phyloP scores from a whole-genome alignment of 2,113 vertebrate species.

The Felis chaus region DNA sequence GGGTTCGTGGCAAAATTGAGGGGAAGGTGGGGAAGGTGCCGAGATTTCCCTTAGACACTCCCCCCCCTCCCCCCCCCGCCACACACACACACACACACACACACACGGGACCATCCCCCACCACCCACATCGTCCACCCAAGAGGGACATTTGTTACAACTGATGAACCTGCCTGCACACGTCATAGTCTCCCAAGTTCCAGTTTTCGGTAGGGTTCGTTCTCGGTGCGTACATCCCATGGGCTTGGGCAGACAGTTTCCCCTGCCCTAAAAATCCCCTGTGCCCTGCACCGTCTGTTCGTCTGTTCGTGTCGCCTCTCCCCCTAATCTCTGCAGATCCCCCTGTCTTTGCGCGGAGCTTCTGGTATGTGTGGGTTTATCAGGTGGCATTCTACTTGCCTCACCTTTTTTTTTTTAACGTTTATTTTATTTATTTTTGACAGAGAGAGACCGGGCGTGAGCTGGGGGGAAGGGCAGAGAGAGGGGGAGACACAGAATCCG shows the following conservation, averaged over 20 bases:
- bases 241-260: neutral
- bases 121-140: rapidly evolving
- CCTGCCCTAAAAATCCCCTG: neutral
- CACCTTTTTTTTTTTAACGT: neutral
- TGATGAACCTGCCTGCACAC: neutral
- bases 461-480: too few relatives aligned
- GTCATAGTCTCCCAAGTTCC: rapidly evolving
- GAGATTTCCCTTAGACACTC: neutral
- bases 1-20: neutral
- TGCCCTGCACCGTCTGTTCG: rapidly evolving
- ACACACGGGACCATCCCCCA: neutral
- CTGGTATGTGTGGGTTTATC: neutral
- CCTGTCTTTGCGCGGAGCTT: neutral
- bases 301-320: neutral
- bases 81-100: too few relatives aligned
- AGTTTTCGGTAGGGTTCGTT: too few relatives aligned
- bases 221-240: neutral
- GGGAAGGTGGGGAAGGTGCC: neutral
- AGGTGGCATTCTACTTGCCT: neutral
- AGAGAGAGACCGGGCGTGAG: too few relatives aligned
- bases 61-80: neutral
- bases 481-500: too few relatives aligned
- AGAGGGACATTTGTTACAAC: rapidly evolving
- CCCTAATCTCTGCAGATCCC: neutral
- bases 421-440: too few relatives aligned